Percentiles rank a stretch among this genome's conserved stretches.
phyloP scores from a whole-genome alignment of 1,140 invertebrate genomes.

The Amyelois transitella region DNA sequence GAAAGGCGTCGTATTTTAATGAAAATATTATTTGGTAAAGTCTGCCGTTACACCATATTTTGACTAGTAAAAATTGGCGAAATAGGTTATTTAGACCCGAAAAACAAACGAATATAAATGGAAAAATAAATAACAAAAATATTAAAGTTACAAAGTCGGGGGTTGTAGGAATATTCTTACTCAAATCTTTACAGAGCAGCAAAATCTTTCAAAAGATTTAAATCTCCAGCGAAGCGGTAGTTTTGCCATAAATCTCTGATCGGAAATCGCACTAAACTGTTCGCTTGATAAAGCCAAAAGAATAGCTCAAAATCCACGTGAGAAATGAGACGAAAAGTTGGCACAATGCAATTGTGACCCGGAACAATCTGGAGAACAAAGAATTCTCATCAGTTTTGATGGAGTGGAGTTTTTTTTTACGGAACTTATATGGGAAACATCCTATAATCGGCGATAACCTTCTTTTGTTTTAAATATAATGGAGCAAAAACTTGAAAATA shows the following conservation, averaged over 20 bases:
- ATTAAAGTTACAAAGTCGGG: neutral
- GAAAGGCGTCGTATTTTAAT: too few species aligned
- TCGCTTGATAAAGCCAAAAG: constrained; percentile 18
- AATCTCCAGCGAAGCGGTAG: neutral
- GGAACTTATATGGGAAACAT: too few species aligned
- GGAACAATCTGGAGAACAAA: constrained; percentile 3
- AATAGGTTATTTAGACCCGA: too few species aligned
- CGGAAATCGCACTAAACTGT: neutral
- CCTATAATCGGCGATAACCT: too few species aligned
- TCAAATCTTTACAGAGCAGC: neutral
- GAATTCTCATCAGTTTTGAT: constrained; percentile 13
- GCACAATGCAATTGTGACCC: constrained; percentile 13
- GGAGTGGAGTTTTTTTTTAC: constrained; percentile 9
- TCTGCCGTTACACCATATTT: too few species aligned
- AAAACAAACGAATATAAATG: too few species aligned
- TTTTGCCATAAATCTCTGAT: constrained; percentile 7
- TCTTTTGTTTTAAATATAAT: too few species aligned
- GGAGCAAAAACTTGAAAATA: too few species aligned
- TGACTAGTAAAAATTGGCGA: too few species aligned
- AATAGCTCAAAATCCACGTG: constrained; percentile 9
- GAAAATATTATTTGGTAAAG: too few species aligned
- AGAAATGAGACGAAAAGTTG: constrained; percentile 18
- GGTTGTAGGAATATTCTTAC: too few species aligned
- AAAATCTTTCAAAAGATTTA: neutral
- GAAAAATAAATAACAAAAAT: too few species aligned